Evolutionary conservation across 2,113 vertebrate genomes (phyloP).

Genomic region (Nanorana parkeri): DNA sequence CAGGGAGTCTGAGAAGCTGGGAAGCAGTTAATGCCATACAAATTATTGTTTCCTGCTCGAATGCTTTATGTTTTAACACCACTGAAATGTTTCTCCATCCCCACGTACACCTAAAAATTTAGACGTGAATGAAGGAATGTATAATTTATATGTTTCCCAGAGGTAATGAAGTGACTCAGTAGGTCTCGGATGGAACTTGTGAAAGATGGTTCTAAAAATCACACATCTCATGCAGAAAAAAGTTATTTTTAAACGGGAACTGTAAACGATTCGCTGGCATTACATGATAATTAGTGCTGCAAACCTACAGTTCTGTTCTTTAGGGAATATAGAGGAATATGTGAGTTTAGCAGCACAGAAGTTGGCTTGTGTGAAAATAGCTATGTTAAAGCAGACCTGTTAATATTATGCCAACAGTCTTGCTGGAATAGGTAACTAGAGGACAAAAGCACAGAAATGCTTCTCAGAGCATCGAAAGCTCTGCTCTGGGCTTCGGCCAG

Average conservation of each 20-base stretch:
- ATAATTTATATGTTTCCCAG: constrained; percentile 76
- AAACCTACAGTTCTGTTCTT: not conserved
- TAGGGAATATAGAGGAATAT: not conserved
- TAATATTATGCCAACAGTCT: no score
- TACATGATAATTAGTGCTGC: not conserved
- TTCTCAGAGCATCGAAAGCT: no score
- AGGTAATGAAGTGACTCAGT: constrained; percentile 77
- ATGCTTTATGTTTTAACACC: constrained; percentile 66
- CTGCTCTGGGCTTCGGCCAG: no score
- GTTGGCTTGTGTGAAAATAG: not conserved
- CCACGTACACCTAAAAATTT: constrained; percentile 70
- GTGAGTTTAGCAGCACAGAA: not conserved
- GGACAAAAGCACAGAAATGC: no score
- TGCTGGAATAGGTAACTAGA: no score
- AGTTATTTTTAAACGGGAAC: constrained; percentile 71
- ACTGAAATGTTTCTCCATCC: constrained; percentile 65
- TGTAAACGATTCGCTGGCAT: not conserved
- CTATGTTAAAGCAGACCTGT: not conserved
- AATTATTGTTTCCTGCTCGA: constrained; percentile 71
- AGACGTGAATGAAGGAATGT: constrained; percentile 71
- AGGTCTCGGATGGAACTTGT: constrained; percentile 63
- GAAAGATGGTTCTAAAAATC: constrained; percentile 74
- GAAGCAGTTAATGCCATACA: constrained; percentile 63
- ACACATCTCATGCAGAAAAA: constrained; percentile 77
- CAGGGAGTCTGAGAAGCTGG: constrained; percentile 62